Evolutionary conservation across 2,113 vertebrate species (phyloP), one percentile per base, ranked within the genome.

Genomic region (Blennius ocellaris): DNA sequence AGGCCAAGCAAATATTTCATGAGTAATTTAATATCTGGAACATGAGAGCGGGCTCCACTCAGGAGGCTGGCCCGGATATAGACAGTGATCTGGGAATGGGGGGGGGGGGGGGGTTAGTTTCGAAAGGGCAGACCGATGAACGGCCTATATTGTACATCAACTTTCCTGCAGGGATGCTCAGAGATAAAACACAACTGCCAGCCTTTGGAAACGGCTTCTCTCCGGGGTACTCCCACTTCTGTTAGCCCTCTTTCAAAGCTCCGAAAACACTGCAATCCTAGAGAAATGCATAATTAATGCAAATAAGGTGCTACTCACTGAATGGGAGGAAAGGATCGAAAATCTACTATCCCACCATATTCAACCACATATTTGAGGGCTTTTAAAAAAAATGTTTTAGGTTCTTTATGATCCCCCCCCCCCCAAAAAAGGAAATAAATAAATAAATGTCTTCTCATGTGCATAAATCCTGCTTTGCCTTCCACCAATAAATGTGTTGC

Each of bases 1-100:
- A 91, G 93, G 90, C 88, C 80, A 73, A 69, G 85, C 87, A 89
- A 93, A 93, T 94, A 90, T 93, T 95, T 94, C 86, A 93, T 94
- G 93, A 94, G 92, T 94, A 94, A 95, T 95, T 95, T 92, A 93
- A 92, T 94, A 94, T 93, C 87, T 94, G 89, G 93, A 93, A 92
- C 93, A 92, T 86, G 89, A 91, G 86, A 80, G 75, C 52, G 65
- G 37, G 78, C 79, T 84, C 69, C 70, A 76, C 81, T 85, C 87
- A 83, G 82, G 84, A 91, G 72, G 82, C 71, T 70, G 80, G 78
- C 86, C 76, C 66, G 54, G 85, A 86, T 87, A 81, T 52, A 84
- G 81, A 87, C 87, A 85, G 83, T 41, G 71, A 90, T 90, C 85
- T 73, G 17, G 80, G 67, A 43, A 15, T 30, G 50, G 44, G 21